Conservation (phyloP, 2,888 invertebrate species). For the Prosapia bicincta region DNA sequence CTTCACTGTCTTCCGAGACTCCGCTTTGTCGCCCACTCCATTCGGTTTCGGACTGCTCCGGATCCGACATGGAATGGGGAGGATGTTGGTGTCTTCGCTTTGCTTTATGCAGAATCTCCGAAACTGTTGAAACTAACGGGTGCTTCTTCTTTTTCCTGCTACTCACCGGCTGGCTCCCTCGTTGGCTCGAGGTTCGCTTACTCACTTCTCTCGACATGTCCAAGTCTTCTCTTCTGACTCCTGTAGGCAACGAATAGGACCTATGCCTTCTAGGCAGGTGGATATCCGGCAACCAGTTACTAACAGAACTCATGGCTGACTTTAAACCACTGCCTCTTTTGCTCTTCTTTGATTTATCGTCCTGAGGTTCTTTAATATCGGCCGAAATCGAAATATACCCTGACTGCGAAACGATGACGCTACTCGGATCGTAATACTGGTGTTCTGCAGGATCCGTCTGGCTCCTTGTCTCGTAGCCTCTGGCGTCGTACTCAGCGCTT, state of each 20-base stretch:
- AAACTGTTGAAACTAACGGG: constrained; percentile 77
- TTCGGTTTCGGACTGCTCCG: constrained; percentile 65
- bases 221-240: constrained; percentile 45
- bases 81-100: constrained; percentile 59
- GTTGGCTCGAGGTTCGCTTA: constrained; percentile 13
- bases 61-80: constrained; percentile 67
- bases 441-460: constrained; percentile 31
- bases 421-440: constrained; percentile 52
- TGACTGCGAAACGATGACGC: constrained; percentile 71
- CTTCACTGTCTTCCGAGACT: constrained; percentile 60
- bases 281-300: constrained; percentile 75
- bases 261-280: constrained; percentile 74
- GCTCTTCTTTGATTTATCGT: constrained; percentile 60
- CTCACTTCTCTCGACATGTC: constrained; percentile 32
- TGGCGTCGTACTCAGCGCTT: constrained; percentile 8
- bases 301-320: constrained; percentile 76
- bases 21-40: constrained; percentile 71
- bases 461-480: constrained; percentile 23
- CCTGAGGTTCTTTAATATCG: constrained; percentile 56
- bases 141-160: constrained; percentile 70
- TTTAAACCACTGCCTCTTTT: constrained; percentile 67
- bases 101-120: constrained; percentile 80
- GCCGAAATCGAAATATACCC: constrained; percentile 72
- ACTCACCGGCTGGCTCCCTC: constrained; percentile 6
- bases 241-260: constrained; percentile 77